A percentile compares a stretch with the other conserved stretches of the same genome.
Conservation (phyloP, 1,140 invertebrate species). For the Trichoplusia ni region DNA sequence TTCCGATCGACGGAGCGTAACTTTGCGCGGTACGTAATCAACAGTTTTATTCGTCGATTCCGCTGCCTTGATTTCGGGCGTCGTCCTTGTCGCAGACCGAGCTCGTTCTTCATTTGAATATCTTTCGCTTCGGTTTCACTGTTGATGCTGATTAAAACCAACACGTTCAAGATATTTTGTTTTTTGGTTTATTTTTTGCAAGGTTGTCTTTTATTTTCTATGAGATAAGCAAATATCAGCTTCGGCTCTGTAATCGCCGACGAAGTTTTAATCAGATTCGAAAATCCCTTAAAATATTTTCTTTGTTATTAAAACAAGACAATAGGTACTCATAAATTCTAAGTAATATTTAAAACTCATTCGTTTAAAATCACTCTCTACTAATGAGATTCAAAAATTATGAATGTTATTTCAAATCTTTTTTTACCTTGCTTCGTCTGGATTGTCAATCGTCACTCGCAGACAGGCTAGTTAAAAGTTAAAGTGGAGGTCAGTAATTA, state of each 20-base stretch:
- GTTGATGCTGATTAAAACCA: slow-evolving; percentile 69
- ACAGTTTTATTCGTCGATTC: slow-evolving; percentile 76
- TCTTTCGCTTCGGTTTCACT: slow-evolving; percentile 57
- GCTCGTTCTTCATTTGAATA: slow-evolving; percentile 71
- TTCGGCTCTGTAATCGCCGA: too few species aligned
- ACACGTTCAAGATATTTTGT: slow-evolving; percentile 53
- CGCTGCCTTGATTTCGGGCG: slow-evolving; percentile 69
- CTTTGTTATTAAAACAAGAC: too few species aligned
- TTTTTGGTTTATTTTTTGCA: slow-evolving; percentile 39
- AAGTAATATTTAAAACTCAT: too few species aligned
- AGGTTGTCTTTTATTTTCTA: slow-evolving; percentile 2
- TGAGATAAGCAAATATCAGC: too few species aligned
- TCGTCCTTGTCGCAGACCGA: slow-evolving; percentile 55
- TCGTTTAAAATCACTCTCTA: too few species aligned
- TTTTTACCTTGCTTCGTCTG: slow-evolving; percentile 20
- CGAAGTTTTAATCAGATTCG: too few species aligned
- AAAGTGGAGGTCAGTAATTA: slow-evolving; percentile 72
- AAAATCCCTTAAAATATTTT: too few species aligned
- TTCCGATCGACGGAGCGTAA: slow-evolving; percentile 76
- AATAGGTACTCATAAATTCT: too few species aligned
- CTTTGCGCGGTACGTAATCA: slow-evolving; percentile 72
- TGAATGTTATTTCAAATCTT: slow-evolving; percentile 29
- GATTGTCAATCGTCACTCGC: slow-evolving; percentile 40
- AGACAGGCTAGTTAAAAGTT: slow-evolving; percentile 59
- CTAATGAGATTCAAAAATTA: too few species aligned